These are phyloP conservation scores for Callosobruchus maculatus DNA, from an alignment of 2,888 invertebrate species.

Conservation along the genomic window DNA sequence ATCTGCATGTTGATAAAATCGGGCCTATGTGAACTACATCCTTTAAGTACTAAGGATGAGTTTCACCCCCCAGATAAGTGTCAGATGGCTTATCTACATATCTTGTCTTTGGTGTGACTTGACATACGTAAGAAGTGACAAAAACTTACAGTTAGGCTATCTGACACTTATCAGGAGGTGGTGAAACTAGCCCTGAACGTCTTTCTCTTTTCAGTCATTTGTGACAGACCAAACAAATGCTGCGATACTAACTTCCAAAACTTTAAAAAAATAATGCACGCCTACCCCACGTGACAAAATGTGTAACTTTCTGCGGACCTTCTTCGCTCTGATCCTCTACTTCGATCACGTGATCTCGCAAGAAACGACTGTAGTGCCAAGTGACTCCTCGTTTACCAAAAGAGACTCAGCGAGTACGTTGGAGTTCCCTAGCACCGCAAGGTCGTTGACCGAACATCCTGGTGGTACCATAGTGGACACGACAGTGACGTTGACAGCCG, in stretches of 20 bases:
- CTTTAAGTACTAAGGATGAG: too few species aligned
- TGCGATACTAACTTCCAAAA: not conserved
- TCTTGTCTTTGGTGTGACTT: too few species aligned
- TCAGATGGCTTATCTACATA: too few species aligned
- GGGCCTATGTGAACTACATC: too few species aligned
- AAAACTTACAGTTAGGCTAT: too few species aligned
- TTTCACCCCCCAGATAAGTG: too few species aligned
- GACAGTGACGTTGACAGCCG: constrained; percentile 53
- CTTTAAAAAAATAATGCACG: not conserved
- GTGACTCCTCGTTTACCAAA: constrained; percentile 7
- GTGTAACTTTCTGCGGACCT: constrained; percentile 23
- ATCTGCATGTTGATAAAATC: too few species aligned
- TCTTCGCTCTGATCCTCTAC: constrained; percentile 17
- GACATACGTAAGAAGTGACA: too few species aligned
- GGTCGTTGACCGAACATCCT: constrained; percentile 53
- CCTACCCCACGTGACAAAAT: constrained; percentile 10
- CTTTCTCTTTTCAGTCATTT: not conserved
- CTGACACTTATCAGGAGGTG: too few species aligned
- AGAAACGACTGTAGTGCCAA: constrained; percentile 6
- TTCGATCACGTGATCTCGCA: constrained; percentile 20
- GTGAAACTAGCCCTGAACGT: too few species aligned
- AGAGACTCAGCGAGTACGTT: constrained; percentile 7
- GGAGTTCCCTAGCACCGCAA: constrained; percentile 5
- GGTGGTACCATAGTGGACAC: constrained; percentile 61
- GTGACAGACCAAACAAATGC: not conserved